Evolutionary conservation across 2,888 invertebrate genomes (phyloP).

Genomic region (Ichneumoninae sp.): DNA sequence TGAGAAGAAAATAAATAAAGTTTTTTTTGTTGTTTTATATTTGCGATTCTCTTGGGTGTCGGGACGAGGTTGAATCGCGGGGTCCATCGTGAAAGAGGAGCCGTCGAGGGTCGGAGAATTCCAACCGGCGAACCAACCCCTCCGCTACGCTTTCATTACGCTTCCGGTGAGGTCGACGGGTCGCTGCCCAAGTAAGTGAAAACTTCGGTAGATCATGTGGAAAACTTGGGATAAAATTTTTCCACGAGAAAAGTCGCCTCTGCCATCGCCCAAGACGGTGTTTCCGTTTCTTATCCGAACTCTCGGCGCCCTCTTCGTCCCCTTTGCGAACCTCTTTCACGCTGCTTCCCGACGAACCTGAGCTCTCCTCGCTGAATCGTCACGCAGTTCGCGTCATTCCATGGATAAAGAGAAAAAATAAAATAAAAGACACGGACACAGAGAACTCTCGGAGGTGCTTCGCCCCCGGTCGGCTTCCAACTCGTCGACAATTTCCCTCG

Average conservation of each 20-base stretch:
- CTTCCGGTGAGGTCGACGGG: constrained; percentile 15
- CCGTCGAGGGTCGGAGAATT: neutral
- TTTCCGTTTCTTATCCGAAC: constrained; percentile 32
- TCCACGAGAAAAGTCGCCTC: constrained; percentile 51
- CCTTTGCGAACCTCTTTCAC: constrained; percentile 1
- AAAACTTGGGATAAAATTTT: constrained; percentile 66
- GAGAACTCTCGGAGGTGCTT: constrained; percentile 40
- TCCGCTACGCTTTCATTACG: constrained; percentile 61
- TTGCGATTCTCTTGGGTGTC: neutral
- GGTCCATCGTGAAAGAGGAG: neutral
- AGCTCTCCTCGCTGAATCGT: constrained; percentile 12
- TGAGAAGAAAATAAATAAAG: neutral
- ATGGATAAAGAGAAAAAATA: constrained; percentile 1
- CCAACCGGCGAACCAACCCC: constrained; percentile 15
- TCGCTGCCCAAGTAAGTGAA: constrained; percentile 68
- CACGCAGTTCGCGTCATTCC: constrained; percentile 46
- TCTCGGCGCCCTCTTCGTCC: constrained; percentile 31
- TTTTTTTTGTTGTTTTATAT: neutral
- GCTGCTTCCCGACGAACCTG: constrained; percentile 24
- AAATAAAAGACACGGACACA: constrained; percentile 32
- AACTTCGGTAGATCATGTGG: constrained; percentile 68
- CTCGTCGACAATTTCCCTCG: constrained; percentile 39
- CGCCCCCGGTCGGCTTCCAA: constrained; percentile 20
- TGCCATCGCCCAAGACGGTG: constrained; percentile 4
- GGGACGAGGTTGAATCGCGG: neutral